A percentile compares a stretch with the other conserved stretches of the same genome.
Evolutionary conservation across 2,888 invertebrate species (phyloP).

Genomic region (Acleris cristana): DNA sequence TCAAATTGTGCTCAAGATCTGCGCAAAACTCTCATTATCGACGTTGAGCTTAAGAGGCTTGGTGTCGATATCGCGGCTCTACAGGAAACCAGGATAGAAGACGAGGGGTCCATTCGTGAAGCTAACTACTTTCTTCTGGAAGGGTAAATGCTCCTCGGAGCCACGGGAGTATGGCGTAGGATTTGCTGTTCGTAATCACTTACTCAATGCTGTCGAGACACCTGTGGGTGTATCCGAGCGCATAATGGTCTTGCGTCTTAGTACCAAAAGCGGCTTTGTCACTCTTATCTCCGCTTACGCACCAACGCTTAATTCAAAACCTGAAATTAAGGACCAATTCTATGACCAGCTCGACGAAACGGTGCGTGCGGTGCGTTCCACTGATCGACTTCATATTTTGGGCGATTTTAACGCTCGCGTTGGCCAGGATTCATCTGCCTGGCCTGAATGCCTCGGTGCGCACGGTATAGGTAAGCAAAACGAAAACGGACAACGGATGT

Average conservation of each 20-base stretch:
- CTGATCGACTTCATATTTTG: no score
- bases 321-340: no score
- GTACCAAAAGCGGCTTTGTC: constrained; percentile 15
- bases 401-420: no score
- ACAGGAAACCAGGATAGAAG: constrained; percentile 39
- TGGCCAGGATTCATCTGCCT: no score
- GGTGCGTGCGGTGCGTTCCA: no score
- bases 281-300: constrained; percentile 36
- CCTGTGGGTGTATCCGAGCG: constrained; percentile 31
- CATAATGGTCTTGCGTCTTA: no score
- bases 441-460: no score
- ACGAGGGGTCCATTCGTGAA: constrained; percentile 36
- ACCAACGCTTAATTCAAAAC: constrained; percentile 28
- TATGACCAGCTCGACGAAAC: no score
- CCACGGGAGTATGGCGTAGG: constrained; percentile 37
- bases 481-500: no score
- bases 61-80: constrained; percentile 35
- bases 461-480: no score
- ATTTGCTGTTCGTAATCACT: constrained; percentile 35
- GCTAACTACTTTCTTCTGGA: constrained; percentile 36
- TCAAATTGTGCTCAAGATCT: constrained; percentile 10
- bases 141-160: constrained; percentile 10
- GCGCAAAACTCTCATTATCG: constrained; percentile 35
- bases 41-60: constrained; percentile 34
- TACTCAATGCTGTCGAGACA: constrained; percentile 15